phyloP scores from a whole-genome alignment of 2,888 invertebrate genomes.

The Thecocarcelia acutangulata region DNA sequence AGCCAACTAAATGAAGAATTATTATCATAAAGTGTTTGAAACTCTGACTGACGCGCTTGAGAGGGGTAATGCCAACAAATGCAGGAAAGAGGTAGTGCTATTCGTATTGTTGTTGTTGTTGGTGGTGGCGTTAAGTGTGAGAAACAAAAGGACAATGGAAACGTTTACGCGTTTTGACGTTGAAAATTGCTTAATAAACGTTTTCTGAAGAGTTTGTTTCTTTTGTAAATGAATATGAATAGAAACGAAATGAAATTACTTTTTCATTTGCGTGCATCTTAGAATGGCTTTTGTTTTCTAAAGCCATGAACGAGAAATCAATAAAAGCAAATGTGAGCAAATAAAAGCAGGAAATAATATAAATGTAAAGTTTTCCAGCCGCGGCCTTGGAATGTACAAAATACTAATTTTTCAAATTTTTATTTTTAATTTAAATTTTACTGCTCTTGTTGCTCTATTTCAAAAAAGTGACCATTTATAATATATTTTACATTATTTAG shows the following conservation, averaged over 20 bases:
- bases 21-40: constrained; percentile 43
- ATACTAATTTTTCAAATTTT: neutral
- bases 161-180: constrained; percentile 61
- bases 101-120: neutral
- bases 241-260: constrained; percentile 49
- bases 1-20: constrained; percentile 67
- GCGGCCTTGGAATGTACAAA: neutral
- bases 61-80: neutral
- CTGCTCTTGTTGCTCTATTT: neutral
- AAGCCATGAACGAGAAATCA: constrained; percentile 11
- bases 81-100: neutral
- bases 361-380: neutral
- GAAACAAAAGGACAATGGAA: constrained; percentile 60
- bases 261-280: constrained; percentile 59
- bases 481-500: constrained; percentile 31
- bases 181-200: constrained; percentile 64
- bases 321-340: neutral
- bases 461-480: constrained; percentile 23
- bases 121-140: neutral
- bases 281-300: constrained; percentile 40
- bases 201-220: constrained; percentile 66
- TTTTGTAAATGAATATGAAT: constrained; percentile 45
- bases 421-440: neutral
- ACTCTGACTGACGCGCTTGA: neutral
- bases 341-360: neutral